phyloP scores from a whole-genome alignment of 2,888 invertebrate genomes.

The Cerceris rybyensis region DNA sequence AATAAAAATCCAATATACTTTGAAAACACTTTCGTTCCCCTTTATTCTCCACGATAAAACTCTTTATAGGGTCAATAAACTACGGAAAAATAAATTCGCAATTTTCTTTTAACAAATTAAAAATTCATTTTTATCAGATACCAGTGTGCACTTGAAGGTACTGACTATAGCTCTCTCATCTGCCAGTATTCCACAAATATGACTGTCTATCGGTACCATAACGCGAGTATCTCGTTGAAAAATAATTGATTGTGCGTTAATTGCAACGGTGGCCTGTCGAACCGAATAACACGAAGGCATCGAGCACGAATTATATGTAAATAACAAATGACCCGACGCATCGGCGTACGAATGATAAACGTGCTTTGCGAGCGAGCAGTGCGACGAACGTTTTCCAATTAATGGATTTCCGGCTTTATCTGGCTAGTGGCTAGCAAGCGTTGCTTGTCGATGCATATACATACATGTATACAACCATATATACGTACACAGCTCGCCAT shows the following conservation, averaged over 20 bases:
- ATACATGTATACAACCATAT: neutral
- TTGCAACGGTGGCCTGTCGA: constrained; percentile 67
- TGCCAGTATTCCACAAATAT: constrained; percentile 32
- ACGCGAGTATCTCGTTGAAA: constrained; percentile 51
- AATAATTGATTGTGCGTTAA: constrained; percentile 76
- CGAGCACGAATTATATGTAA: constrained; percentile 74
- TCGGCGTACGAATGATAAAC: constrained; percentile 70
- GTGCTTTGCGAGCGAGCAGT: constrained; percentile 40
- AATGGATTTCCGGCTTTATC: constrained; percentile 78
- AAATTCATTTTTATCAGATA: neutral
- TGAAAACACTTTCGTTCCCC: too few relatives aligned
- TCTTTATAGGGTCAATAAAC: neutral
- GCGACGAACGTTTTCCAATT: constrained; percentile 78
- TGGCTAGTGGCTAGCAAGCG: constrained; percentile 59
- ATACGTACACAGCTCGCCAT: constrained; percentile 41
- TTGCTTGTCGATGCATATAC: constrained; percentile 5
- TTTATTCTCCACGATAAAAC: too few relatives aligned
- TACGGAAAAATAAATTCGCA: neutral
- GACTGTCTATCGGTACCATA: constrained; percentile 32
- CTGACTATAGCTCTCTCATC: neutral
- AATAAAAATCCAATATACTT: too few relatives aligned
- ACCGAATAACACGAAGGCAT: constrained; percentile 66
- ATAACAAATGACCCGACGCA: constrained; percentile 75
- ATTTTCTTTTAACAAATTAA: constrained; percentile 8
- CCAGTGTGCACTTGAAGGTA: neutral